Evolutionary conservation across 2,113 vertebrate genomes (phyloP).

Genomic region (Myanophis thanlyinensis): DNA sequence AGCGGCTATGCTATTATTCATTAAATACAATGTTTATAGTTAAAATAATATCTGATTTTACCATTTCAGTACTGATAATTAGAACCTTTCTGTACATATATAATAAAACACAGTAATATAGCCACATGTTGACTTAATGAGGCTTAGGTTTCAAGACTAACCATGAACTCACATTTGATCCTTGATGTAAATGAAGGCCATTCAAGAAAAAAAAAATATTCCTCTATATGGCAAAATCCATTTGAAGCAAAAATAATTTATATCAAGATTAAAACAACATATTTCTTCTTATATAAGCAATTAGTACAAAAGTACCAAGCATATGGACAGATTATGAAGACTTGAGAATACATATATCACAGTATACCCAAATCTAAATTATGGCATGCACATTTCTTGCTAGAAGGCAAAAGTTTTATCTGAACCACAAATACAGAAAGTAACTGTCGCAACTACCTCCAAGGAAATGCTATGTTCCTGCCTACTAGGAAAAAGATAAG

Average conservation of each 20-base stretch:
- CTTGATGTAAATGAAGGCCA: neutral
- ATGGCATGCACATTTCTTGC: no score
- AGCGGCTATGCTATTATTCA: no score
- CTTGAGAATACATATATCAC: neutral
- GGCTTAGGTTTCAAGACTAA: neutral
- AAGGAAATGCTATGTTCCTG: neutral
- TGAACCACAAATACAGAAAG: neutral
- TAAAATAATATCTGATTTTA: neutral
- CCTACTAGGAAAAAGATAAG: no score
- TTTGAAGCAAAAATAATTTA: neutral
- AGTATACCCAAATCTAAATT: neutral
- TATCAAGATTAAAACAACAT: neutral
- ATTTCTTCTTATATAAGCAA: neutral
- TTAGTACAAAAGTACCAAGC: neutral
- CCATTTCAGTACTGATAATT: neutral
- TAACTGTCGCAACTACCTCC: neutral
- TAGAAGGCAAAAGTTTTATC: neutral
- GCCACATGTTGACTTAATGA: neutral
- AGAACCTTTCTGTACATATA: neutral
- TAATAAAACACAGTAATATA: neutral
- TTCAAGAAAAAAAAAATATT: neutral
- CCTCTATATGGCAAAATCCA: neutral
- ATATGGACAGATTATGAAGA: neutral
- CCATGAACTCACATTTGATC: neutral
- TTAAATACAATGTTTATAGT: no score